phyloP scores from a whole-genome alignment of 2,888 invertebrate genomes.

The Heliconius sara region DNA sequence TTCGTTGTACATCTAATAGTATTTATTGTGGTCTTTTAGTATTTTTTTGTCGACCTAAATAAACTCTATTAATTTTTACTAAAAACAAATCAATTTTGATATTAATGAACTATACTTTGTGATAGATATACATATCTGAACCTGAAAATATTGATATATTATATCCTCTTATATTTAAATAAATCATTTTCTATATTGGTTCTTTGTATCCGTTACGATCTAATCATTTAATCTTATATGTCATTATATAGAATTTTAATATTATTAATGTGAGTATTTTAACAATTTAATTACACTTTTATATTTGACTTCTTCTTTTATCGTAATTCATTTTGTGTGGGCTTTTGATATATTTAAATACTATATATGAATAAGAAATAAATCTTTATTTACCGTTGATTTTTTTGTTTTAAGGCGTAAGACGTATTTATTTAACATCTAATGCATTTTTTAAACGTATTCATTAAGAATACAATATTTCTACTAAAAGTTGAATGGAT shows the following conservation, averaged over 20 bases:
- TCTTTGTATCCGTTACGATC: background rate
- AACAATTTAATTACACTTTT: background rate
- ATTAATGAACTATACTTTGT: background rate
- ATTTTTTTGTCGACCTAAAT: too few relatives aligned
- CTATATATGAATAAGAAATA: slow-evolving; percentile 13
- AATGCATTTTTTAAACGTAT: slow-evolving; percentile 1
- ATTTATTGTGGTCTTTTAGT: too few relatives aligned
- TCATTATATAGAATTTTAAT: background rate
- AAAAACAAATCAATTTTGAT: background rate
- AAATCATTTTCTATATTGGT: background rate
- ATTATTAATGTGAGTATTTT: background rate
- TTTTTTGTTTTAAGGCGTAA: background rate
- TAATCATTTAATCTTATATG: background rate
- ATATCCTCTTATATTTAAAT: background rate
- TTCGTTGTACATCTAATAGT: too few relatives aligned
- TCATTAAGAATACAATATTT: slow-evolving; percentile 16
- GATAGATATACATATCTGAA: background rate
- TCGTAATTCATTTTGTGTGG: background rate
- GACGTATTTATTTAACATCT: background rate
- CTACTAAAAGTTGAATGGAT: slow-evolving; percentile 23
- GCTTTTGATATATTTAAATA: background rate
- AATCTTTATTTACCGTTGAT: background rate
- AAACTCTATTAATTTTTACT: too few relatives aligned
- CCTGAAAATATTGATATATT: background rate
- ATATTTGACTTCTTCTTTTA: background rate